Evolutionary conservation across 2,113 vertebrate genomes (phyloP).

Genomic region (Lanius collurio): DNA sequence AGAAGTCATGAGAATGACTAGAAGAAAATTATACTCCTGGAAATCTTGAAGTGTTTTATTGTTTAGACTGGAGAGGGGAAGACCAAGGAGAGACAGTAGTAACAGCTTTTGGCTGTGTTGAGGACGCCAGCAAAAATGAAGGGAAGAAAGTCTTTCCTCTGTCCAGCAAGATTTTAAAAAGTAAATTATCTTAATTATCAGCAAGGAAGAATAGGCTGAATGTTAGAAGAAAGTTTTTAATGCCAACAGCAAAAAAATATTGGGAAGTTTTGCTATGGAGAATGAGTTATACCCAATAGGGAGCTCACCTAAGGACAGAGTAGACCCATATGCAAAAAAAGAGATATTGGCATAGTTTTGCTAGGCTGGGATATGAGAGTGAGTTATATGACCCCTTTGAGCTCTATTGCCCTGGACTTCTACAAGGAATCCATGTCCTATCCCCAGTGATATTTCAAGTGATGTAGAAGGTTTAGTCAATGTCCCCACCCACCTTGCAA

Average conservation of each 20-base stretch:
- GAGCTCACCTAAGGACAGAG: rapidly evolving
- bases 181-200: not conserved
- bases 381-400: not conserved
- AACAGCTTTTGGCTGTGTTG: not conserved
- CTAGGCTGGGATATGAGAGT: not conserved
- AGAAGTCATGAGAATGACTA: not conserved
- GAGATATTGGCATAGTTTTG: not conserved
- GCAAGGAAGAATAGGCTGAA: not conserved
- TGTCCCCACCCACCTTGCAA: rapidly evolving
- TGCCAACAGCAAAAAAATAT: not conserved
- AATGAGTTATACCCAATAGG: not conserved
- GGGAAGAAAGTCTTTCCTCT: not conserved
- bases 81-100: not conserved
- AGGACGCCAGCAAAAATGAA: not conserved
- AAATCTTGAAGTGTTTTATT: not conserved
- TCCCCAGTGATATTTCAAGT: not conserved
- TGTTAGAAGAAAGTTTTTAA: not conserved
- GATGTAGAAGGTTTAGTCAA: not conserved
- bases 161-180: not conserved
- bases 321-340: not conserved
- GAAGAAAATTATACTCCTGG: not conserved
- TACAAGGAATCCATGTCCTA: not conserved
- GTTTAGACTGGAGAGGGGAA: not conserved
- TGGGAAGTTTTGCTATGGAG: not conserved
- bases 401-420: not conserved